Conservation (phyloP, 2,113 vertebrate species). For the Peromyscus maniculatus region DNA sequence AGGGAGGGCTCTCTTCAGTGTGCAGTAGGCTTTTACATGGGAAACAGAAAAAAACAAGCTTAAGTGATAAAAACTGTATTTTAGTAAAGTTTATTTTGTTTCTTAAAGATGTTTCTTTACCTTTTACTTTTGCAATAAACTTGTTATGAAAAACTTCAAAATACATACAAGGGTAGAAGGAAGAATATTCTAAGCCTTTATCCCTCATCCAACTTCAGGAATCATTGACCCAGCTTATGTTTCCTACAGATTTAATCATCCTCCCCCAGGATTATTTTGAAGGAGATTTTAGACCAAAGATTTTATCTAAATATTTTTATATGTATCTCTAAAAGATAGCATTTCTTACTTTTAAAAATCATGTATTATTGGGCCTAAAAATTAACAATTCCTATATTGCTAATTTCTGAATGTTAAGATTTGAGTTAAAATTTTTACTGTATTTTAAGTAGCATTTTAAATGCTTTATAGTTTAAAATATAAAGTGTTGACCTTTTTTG, state of each 20-base stretch:
- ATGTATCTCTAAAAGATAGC: constrained; percentile 44
- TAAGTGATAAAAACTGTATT: constrained; percentile 17
- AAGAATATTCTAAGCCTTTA: constrained; percentile 43
- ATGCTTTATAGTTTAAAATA: constrained; percentile 47
- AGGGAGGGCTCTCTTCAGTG: not conserved
- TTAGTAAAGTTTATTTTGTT: constrained; percentile 48
- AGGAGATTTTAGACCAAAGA: constrained; percentile 39
- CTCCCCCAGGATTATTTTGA: constrained; percentile 44
- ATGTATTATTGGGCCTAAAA: constrained; percentile 26
- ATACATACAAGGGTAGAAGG: constrained; percentile 1
- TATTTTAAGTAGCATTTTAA: constrained; percentile 31
- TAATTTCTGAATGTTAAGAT: constrained; percentile 31
- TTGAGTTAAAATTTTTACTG: constrained; percentile 32
- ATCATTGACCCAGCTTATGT: not conserved
- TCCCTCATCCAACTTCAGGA: not conserved
- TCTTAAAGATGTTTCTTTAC: constrained; percentile 20
- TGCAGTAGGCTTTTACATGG: not conserved
- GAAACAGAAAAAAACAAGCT: constrained; percentile 17
- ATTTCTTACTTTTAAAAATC: not conserved
- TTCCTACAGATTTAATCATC: constrained; percentile 9
- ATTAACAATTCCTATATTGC: constrained; percentile 24
- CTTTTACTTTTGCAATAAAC: constrained; percentile 53
- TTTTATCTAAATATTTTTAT: constrained; percentile 65
- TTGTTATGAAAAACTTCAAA: constrained; percentile 45
- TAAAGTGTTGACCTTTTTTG: not conserved